Percentiles rank a stretch among this genome's conserved stretches.
These are phyloP conservation scores for Drosophila aff. DNA, from an alignment of 1,140 invertebrate genomes.

Conservation along the genomic window DNA sequence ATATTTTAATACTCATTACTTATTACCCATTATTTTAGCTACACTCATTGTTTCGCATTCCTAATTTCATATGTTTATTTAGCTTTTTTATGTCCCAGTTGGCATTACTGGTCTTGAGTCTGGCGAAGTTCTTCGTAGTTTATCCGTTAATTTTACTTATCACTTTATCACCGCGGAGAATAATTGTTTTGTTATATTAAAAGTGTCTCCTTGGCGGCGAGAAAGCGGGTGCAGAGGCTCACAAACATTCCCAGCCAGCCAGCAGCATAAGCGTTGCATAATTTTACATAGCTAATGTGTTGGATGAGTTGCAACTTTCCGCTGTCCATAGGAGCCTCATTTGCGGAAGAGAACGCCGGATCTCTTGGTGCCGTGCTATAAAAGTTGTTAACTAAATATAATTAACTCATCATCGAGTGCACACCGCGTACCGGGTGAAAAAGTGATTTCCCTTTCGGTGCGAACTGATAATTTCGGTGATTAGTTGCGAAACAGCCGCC, in stretches of 20 bases:
- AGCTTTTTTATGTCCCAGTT: neutral
- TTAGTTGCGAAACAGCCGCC: slow-evolving; percentile 26
- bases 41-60: neutral
- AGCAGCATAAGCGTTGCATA: slow-evolving; percentile 38
- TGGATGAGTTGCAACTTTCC: slow-evolving; percentile 47
- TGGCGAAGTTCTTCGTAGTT: neutral
- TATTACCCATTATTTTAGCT: neutral
- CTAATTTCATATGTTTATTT: neutral
- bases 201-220: neutral
- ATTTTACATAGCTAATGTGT: slow-evolving; percentile 45
- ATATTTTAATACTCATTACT: neutral
- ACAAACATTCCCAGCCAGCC: neutral
- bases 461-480: slow-evolving; percentile 35
- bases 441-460: slow-evolving; percentile 27
- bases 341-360: neutral
- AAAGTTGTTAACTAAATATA: slow-evolving; percentile 4
- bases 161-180: neutral
- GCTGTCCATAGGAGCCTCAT: neutral
- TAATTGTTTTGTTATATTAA: neutral
- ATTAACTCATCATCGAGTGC: slow-evolving; percentile 5
- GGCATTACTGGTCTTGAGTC: neutral
- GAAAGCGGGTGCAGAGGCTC: neutral
- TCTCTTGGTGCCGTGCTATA: slow-evolving; percentile 19
- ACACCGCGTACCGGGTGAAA: slow-evolving; percentile 8
- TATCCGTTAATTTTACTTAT: slow-evolving; percentile 21